phyloP scores from a whole-genome alignment of 1,140 invertebrate species.

The Drosophila arizonae region DNA sequence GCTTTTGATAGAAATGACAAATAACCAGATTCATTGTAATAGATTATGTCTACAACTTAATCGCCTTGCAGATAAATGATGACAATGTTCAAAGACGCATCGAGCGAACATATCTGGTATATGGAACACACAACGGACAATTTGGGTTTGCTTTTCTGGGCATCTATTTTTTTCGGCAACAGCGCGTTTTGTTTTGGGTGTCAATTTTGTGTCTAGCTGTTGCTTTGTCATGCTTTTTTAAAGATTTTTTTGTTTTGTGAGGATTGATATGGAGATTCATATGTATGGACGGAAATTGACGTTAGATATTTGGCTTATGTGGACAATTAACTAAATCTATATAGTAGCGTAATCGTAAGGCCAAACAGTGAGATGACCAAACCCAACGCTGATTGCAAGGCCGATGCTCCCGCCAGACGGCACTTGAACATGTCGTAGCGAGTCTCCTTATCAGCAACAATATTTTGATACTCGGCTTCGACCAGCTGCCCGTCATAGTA shows the following conservation, averaged over 20 bases:
- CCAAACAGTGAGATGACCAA: constrained; percentile 72
- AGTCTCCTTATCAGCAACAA: constrained; percentile 90
- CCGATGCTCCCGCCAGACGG: constrained; percentile 91
- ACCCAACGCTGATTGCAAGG: constrained; percentile 84
- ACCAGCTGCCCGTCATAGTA: constrained; percentile 98
- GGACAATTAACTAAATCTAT: constrained; percentile 74
- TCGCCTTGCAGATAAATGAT: constrained; percentile 83
- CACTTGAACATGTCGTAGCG: constrained; percentile 96
- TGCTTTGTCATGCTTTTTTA: constrained; percentile 50
- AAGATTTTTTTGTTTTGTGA: constrained; percentile 48
- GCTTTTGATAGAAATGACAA: constrained; percentile 81
- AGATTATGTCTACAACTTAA: constrained; percentile 83
- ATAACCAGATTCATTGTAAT: constrained; percentile 83
- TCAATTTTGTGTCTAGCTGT: constrained; percentile 70
- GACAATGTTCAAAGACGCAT: constrained; percentile 74
- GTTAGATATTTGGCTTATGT: constrained; percentile 59
- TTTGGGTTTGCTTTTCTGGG: constrained; percentile 11
- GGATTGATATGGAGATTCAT: constrained; percentile 47
- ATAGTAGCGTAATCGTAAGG: constrained; percentile 70
- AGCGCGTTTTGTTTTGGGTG: constrained; percentile 78
- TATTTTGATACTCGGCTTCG: constrained; percentile 96
- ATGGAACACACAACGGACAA: constrained; percentile 31
- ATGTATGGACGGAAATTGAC: constrained; percentile 63
- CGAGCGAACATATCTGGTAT: constrained; percentile 27
- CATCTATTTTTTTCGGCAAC: constrained; percentile 32